Evolutionary conservation across 2,888 invertebrate species (phyloP).

Genomic region (Dascillus cervinus): DNA sequence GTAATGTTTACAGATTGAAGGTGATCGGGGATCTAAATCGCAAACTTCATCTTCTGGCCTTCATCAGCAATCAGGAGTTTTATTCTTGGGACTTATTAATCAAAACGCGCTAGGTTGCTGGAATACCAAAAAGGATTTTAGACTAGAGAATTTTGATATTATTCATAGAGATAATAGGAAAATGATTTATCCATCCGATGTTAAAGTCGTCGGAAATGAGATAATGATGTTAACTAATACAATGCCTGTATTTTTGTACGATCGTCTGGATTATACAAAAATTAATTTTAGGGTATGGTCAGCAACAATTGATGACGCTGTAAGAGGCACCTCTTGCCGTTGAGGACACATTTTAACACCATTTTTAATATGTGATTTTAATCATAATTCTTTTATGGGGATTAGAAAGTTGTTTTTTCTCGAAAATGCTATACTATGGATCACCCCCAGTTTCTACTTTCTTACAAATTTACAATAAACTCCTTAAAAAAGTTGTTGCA

Average conservation of each 20-base stretch:
- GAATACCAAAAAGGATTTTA: conserved; percentile 48
- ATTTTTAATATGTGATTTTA: too few relatives aligned
- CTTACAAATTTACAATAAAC: too few relatives aligned
- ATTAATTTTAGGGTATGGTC: conserved; percentile 59
- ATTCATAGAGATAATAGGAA: conserved; percentile 51
- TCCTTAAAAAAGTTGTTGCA: too few relatives aligned
- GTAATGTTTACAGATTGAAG: conserved; percentile 43
- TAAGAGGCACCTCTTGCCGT: conserved; percentile 41
- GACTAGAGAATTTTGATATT: conserved; percentile 44
- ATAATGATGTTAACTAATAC: conserved; percentile 64
- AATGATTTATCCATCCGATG: conserved; percentile 66
- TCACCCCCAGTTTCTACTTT: too few relatives aligned
- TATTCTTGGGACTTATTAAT: conserved; percentile 65
- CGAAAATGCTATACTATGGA: too few relatives aligned
- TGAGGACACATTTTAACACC: too few relatives aligned
- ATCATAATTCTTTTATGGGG: too few relatives aligned
- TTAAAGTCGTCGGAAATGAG: conserved; percentile 53
- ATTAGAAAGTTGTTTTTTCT: too few relatives aligned
- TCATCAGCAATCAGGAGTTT: conserved; percentile 51
- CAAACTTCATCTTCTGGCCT: conserved; percentile 65
- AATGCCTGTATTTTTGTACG: conserved; percentile 60
- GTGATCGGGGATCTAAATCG: conserved; percentile 54
- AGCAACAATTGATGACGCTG: conserved; percentile 37
- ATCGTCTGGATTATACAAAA: conserved; percentile 49
- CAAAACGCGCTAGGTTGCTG: conserved; percentile 69